phyloP scores from a whole-genome alignment of 2,888 invertebrate genomes.

The Chymomyza amoena region DNA sequence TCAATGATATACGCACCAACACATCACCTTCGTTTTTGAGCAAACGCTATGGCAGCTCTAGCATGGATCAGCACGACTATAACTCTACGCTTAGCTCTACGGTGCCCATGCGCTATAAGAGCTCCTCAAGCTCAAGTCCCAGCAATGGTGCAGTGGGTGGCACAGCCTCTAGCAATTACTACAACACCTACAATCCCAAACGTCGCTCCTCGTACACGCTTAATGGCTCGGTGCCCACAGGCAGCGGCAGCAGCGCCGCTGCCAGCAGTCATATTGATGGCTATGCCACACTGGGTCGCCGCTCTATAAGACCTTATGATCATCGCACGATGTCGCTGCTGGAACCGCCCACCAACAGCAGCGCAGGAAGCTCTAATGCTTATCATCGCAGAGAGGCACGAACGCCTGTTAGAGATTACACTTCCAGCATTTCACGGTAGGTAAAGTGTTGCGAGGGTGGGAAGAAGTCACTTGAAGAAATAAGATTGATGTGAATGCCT shows the following conservation, averaged over 20 bases:
- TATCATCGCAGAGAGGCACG: constrained; percentile 72
- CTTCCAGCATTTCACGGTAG: constrained; percentile 72
- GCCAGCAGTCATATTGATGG: constrained; percentile 68
- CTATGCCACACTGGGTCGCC: constrained; percentile 77
- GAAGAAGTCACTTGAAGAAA: too few relatives aligned
- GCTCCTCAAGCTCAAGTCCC: constrained; percentile 65
- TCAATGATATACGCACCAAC: constrained; percentile 71
- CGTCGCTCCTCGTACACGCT: constrained; percentile 76
- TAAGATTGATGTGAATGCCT: too few relatives aligned
- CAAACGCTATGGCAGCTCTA: constrained; percentile 62
- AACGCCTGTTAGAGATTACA: constrained; percentile 70
- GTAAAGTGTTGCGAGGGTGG: not conserved
- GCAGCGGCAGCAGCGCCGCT: constrained; percentile 40
- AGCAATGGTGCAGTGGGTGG: constrained; percentile 53
- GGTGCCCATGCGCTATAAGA: constrained; percentile 67
- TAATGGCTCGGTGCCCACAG: constrained; percentile 62
- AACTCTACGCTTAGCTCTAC: constrained; percentile 29
- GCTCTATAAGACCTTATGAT: constrained; percentile 75
- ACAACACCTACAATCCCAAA: constrained; percentile 77
- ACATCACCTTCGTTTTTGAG: constrained; percentile 74
- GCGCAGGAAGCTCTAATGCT: constrained; percentile 38
- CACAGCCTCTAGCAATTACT: constrained; percentile 57
- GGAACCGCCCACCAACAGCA: constrained; percentile 64
- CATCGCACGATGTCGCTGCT: constrained; percentile 77
- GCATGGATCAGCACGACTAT: constrained; percentile 61